phyloP scores from a whole-genome alignment of 1,140 invertebrate genomes.

The Formica selysi region DNA sequence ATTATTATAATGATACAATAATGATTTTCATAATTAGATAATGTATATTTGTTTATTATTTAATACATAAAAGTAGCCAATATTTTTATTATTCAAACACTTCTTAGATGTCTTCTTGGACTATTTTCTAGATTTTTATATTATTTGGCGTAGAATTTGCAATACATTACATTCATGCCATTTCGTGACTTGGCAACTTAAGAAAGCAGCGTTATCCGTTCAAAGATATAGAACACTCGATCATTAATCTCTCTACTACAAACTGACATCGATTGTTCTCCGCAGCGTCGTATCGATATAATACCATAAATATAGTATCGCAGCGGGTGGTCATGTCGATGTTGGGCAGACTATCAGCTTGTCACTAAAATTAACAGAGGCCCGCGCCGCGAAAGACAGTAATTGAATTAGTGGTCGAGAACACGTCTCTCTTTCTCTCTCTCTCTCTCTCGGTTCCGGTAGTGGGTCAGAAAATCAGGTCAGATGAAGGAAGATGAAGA shows the following conservation, averaged over 20 bases:
- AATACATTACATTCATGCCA: background rate
- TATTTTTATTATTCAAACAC: background rate
- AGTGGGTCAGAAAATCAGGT: conserved; percentile 85
- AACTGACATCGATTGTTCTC: conserved; percentile 33
- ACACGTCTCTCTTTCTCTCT: conserved; percentile 21
- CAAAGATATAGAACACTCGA: conserved; percentile 22
- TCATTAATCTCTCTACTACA: conserved; percentile 34
- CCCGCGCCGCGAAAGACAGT: conserved; percentile 53
- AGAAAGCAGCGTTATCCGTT: conserved; percentile 31
- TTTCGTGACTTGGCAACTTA: conserved; percentile 25
- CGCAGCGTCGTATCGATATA: conserved; percentile 15
- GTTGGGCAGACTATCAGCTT: conserved; percentile 6
- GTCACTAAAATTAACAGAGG: conserved; percentile 57
- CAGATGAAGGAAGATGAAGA: conserved; percentile 67
- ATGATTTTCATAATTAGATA: background rate
- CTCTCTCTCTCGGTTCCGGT: conserved; percentile 45
- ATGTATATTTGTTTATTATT: background rate
- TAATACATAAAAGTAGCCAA: background rate
- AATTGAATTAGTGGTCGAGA: conserved; percentile 76
- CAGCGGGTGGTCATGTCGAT: background rate
- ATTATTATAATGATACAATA: background rate
- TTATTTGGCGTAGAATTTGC: background rate
- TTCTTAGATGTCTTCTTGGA: background rate
- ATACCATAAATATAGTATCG: conserved; percentile 14
- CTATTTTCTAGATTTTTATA: no score